Conservation (phyloP, 64 coral and sea anemone genomes). For the Montipora cactus region DNA sequence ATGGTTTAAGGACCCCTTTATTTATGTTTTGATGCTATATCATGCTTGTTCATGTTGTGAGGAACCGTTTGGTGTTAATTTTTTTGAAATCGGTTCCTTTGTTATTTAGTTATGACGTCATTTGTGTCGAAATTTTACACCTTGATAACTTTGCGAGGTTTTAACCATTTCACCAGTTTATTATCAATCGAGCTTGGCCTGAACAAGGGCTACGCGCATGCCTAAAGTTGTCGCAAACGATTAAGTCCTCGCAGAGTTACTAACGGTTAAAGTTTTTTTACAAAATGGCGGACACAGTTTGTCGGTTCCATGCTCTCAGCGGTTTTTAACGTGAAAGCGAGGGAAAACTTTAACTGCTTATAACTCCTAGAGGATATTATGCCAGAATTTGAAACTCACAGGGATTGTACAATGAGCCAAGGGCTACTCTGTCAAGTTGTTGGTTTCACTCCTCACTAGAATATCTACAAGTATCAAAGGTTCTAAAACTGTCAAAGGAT, state of each 20-base stretch:
- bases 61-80: too few species aligned
- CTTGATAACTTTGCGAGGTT: conserved; percentile 12
- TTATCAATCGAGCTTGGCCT: neutral
- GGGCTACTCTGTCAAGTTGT: too few species aligned
- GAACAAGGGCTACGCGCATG: neutral
- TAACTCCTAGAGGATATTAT: neutral
- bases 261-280: neutral
- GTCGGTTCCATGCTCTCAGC: neutral
- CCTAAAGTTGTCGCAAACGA: neutral
- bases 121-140: conserved; percentile 3
- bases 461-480: too few species aligned
- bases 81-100: too few species aligned
- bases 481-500: too few species aligned
- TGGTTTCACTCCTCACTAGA: too few species aligned
- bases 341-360: conserved; percentile 6
- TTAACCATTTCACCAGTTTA: neutral
- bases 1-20: neutral
- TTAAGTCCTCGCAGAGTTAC: neutral
- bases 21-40: neutral
- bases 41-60: neutral
- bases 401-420: too few species aligned
- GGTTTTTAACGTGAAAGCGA: neutral
- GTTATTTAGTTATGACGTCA: neutral
- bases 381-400: too few species aligned
- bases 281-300: neutral